A percentile compares a stretch with the other conserved stretches of the same genome.
phyloP scores from a whole-genome alignment of 2,888 invertebrate species.

The Papilio protenor region DNA sequence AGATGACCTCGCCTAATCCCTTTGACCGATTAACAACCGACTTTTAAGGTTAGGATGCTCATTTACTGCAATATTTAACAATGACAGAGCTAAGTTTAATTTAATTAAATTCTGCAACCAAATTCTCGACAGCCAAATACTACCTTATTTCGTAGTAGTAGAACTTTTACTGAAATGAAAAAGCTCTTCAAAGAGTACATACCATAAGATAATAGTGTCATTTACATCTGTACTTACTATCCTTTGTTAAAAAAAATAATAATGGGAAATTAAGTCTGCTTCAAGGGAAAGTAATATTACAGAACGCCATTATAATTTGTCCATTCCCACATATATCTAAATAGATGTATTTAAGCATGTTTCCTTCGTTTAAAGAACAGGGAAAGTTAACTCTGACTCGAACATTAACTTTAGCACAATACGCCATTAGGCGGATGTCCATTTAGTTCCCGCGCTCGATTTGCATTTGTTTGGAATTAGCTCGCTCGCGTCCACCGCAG shows the following conservation, averaged over 20 bases:
- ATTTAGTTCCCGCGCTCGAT: conserved; percentile 68
- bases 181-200: neutral
- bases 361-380: conserved; percentile 2
- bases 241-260: neutral
- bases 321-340: neutral
- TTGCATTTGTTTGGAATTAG: conserved; percentile 81
- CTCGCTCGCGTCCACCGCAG: conserved; percentile 57
- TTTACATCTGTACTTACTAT: neutral
- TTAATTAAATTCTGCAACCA: neutral
- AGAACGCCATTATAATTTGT: neutral
- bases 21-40: conserved; percentile 7
- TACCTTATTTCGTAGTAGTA: neutral
- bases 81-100: neutral
- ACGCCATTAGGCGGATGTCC: conserved; percentile 77
- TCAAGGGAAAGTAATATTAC: neutral
- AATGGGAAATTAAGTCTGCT: neutral
- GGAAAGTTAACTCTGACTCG: conserved; percentile 65
- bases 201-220: neutral
- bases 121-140: neutral
- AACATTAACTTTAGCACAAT: conserved; percentile 78
- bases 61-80: neutral
- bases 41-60: neutral
- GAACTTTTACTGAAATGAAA: neutral
- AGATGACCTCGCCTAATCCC: conserved; percentile 48
- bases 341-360: neutral